Percentiles rank a stretch among this genome's conserved stretches.
These are phyloP conservation scores for Mugil cephalus DNA, from an alignment of 2,113 vertebrate genomes.

Conservation along the genomic window DNA sequence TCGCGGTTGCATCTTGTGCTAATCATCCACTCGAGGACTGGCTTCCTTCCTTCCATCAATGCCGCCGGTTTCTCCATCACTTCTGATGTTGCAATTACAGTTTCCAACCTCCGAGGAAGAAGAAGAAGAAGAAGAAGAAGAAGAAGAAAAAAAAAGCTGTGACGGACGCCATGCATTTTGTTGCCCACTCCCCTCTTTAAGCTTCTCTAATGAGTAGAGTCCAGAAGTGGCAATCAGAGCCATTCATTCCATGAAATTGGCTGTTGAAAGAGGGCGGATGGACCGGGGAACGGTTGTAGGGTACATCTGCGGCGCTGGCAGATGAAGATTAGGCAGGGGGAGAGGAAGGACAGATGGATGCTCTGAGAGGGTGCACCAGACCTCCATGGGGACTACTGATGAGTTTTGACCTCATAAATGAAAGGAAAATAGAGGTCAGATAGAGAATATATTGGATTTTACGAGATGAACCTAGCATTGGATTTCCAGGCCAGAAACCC, in stretches of 20 bases:
- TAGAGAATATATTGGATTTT: conserved; percentile 33
- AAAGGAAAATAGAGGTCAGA: conserved; percentile 64
- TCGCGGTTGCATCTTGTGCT: conserved; percentile 3
- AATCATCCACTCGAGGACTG: conserved; percentile 47
- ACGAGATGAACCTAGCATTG: background rate
- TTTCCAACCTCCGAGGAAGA: conserved; percentile 23
- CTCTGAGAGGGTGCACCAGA: conserved; percentile 22
- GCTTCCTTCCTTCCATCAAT: conserved; percentile 52
- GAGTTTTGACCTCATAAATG: conserved; percentile 65
- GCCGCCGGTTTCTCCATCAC: conserved; percentile 34
- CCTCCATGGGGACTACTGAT: conserved; percentile 45
- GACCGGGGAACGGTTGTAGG: conserved; percentile 22
- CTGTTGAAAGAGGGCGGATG: conserved; percentile 31
- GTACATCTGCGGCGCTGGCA: conserved; percentile 48
- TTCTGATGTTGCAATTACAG: conserved; percentile 58
- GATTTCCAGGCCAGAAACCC: background rate
- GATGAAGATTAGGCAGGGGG: conserved; percentile 36
- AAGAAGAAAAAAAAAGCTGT: background rate
- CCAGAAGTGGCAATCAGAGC: conserved; percentile 68
- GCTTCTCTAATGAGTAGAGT: conserved; percentile 58
- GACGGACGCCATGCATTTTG: conserved; percentile 25
- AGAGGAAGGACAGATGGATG: conserved; percentile 51
- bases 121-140: background rate
- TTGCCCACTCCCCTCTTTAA: conserved; percentile 36
- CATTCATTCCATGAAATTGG: conserved; percentile 66